These are phyloP conservation scores for Sinhomidia bicolor DNA, from an alignment of 2,888 invertebrate species.

Conservation along the genomic window DNA sequence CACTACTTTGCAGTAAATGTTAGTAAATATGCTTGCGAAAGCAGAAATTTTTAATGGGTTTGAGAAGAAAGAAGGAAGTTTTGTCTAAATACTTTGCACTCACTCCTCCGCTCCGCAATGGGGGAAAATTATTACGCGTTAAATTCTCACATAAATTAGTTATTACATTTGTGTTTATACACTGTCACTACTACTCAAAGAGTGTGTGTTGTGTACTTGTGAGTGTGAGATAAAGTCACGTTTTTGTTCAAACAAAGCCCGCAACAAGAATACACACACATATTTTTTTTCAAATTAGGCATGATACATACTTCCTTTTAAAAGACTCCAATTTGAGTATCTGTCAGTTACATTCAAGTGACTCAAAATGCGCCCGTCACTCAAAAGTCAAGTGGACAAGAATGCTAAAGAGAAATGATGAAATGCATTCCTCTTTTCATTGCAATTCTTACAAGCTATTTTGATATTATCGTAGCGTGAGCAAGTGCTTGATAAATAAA, in stretches of 20 bases:
- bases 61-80: not conserved
- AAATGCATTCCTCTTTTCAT: not conserved
- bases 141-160: conserved; percentile 34
- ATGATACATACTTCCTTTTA: conserved; percentile 4
- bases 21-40: conserved; percentile 24
- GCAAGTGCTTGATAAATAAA: not conserved
- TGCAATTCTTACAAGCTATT: conserved; percentile 29
- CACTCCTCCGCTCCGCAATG: too few relatives aligned
- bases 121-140: not conserved
- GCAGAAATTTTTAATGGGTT: conserved; percentile 35
- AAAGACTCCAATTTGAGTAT: conserved; percentile 13
- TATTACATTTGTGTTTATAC: not conserved
- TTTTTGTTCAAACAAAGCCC: not conserved
- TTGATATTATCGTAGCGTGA: not conserved
- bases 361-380: conserved; percentile 54
- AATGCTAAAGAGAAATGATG: conserved; percentile 10
- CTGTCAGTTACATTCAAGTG: conserved; percentile 55
- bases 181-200: not conserved
- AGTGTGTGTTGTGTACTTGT: not conserved
- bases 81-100: not conserved
- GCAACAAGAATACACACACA: not conserved
- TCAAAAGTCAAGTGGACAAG: conserved; percentile 65
- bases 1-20: conserved; percentile 24
- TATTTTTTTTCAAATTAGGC: conserved; percentile 1
- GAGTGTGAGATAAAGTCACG: not conserved